phyloP scores from a whole-genome alignment of 2,888 invertebrate genomes.

The Diarsia rubi region DNA sequence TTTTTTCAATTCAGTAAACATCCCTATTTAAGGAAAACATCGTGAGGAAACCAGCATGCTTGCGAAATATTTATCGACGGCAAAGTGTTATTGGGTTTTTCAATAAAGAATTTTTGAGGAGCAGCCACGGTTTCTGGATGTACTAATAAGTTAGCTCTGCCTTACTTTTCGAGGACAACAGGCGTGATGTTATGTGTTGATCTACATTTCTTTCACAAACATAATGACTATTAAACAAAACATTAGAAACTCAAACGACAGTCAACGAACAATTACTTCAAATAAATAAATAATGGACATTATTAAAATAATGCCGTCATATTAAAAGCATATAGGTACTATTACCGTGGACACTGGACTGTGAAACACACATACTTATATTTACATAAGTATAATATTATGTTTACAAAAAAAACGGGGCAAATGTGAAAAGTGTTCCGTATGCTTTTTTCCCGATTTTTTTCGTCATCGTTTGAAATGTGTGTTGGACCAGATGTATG shows the following conservation, averaged over 20 bases:
- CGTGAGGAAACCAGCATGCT: too few species aligned
- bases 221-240: constrained; percentile 28
- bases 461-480: too few species aligned
- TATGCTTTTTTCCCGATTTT: background rate
- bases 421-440: constrained; percentile 16
- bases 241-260: background rate
- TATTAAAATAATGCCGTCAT: constrained; percentile 60
- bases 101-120: too few species aligned
- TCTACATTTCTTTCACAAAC: background rate
- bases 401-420: constrained; percentile 33
- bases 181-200: too few species aligned
- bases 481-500: too few species aligned
- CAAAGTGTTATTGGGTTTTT: too few species aligned
- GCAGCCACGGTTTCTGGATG: too few species aligned
- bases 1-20: too few species aligned
- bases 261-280: constrained; percentile 27
- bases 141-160: too few species aligned
- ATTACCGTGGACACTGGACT: constrained; percentile 56
- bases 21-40: too few species aligned
- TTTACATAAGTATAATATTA: constrained; percentile 10
- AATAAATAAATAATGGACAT: constrained; percentile 58
- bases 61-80: too few species aligned
- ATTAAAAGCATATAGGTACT: constrained; percentile 41
- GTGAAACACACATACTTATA: constrained; percentile 56
- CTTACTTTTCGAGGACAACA: too few species aligned